Conservation (phyloP, 1,140 invertebrate genomes). For the Daktulosphaira vitifoliae region DNA sequence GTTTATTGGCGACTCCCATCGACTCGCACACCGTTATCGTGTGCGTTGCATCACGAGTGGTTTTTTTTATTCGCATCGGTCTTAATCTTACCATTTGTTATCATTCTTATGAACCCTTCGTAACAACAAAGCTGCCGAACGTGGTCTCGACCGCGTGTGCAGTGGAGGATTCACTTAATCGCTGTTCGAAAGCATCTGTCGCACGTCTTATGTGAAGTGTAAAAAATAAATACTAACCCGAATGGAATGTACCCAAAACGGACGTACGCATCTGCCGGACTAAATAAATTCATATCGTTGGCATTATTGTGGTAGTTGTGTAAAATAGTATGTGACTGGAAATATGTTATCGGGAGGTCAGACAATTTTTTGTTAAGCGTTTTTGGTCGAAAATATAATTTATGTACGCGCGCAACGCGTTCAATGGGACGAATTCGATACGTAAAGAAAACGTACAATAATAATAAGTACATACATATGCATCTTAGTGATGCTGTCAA, state of each 20-base stretch:
- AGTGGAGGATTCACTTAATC: conserved; percentile 29
- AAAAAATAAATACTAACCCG: background rate
- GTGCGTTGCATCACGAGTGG: too few relatives aligned
- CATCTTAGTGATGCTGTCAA: background rate
- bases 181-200: conserved; percentile 29
- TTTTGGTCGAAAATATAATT: conserved; percentile 12
- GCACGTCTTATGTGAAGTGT: background rate
- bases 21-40: too few relatives aligned
- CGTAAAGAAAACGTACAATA: too few relatives aligned
- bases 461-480: too few relatives aligned
- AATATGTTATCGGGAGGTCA: conserved; percentile 14
- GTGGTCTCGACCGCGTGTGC: background rate
- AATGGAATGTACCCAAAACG: conserved; percentile 8
- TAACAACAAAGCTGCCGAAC: conserved; percentile 2
- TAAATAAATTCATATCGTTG: conserved; percentile 15
- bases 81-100: too few relatives aligned
- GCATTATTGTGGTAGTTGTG: background rate
- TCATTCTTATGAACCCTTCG: too few relatives aligned
- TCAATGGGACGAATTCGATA: too few relatives aligned
- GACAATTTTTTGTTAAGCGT: conserved; percentile 1
- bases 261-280: conserved; percentile 11
- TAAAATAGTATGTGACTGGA: conserved; percentile 6
- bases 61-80: too few relatives aligned
- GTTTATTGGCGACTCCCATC: too few relatives aligned
- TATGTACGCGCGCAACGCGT: background rate